Percentiles rank a stretch among this genome's conserved stretches.
Conservation (phyloP, 1,140 invertebrate species). For the Magallana gigas region DNA sequence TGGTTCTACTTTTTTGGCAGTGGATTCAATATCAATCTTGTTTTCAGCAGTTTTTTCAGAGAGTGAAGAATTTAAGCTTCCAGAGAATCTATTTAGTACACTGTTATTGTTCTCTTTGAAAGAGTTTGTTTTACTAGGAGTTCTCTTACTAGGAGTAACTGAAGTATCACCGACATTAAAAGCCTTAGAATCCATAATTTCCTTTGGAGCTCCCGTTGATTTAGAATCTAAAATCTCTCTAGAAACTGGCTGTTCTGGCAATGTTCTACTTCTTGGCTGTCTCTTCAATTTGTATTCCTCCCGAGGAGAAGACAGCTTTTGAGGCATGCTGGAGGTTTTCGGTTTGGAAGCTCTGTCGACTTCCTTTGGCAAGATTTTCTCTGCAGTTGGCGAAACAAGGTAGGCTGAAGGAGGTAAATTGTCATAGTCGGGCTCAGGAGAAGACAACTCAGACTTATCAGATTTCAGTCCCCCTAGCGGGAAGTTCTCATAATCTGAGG, state of each 20-base stretch:
- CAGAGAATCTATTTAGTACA: conserved; percentile 17
- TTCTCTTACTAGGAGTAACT: conserved; percentile 30
- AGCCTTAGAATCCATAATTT: conserved; percentile 56
- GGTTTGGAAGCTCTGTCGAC: conserved; percentile 29
- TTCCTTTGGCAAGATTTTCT: conserved; percentile 35
- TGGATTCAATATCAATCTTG: conserved; percentile 33
- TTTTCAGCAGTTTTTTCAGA: conserved; percentile 33
- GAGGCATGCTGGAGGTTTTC: conserved; percentile 18
- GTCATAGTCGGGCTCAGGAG: conserved; percentile 48
- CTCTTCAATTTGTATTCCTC: conserved; percentile 72
- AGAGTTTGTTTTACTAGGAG: conserved; percentile 36
- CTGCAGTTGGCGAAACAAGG: conserved; percentile 32
- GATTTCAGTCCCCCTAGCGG: neutral
- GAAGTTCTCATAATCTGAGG: conserved; percentile 2
- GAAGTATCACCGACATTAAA: neutral
- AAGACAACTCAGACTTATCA: conserved; percentile 26
- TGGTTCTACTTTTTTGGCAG: conserved; percentile 44
- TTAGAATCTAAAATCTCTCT: conserved; percentile 60
- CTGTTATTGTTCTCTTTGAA: conserved; percentile 39
- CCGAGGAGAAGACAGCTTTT: conserved; percentile 66
- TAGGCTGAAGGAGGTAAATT: conserved; percentile 37
- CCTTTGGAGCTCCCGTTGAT: conserved; percentile 40
- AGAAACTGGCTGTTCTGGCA: conserved; percentile 66
- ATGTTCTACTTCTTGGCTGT: conserved; percentile 70
- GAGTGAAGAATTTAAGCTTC: conserved; percentile 15